These are phyloP conservation scores for Drosophila tripunctata DNA, from an alignment of 2,888 invertebrate species.

Conservation along the genomic window DNA sequence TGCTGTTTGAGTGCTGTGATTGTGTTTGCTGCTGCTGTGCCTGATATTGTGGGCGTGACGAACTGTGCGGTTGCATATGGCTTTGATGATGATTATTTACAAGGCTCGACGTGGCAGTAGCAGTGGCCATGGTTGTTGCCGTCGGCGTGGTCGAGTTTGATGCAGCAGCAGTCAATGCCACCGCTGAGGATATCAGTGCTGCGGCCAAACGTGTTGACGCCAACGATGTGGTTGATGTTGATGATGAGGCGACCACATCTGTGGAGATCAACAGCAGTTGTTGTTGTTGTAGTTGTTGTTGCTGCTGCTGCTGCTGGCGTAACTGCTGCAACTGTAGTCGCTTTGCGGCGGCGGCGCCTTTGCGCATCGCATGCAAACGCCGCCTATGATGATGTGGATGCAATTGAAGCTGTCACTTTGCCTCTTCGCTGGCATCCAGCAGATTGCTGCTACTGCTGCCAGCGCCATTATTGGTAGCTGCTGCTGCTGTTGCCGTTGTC, in stretches of 20 bases:
- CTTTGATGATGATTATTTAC: constrained; percentile 81
- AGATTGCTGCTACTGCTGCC: constrained; percentile 69
- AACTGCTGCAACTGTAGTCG: constrained; percentile 69
- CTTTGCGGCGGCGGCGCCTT: constrained; percentile 68
- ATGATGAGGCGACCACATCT: constrained; percentile 54
- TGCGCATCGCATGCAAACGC: constrained; percentile 78
- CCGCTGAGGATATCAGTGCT: constrained; percentile 70
- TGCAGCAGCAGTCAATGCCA: constrained; percentile 65
- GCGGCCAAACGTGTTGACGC: constrained; percentile 74
- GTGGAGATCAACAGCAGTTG: constrained; percentile 60
- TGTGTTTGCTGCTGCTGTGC: constrained; percentile 43
- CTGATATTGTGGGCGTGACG: constrained; percentile 31
- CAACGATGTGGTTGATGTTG: constrained; percentile 48
- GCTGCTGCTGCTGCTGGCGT: constrained; percentile 60
- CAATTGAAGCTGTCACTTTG: constrained; percentile 83
- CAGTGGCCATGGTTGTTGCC: no score
- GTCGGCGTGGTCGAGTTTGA: constrained; percentile 58
- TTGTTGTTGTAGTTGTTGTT: constrained; percentile 54
- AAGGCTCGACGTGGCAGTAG: constrained; percentile 66
- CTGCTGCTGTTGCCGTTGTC: constrained; percentile 43
- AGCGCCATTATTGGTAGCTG: constrained; percentile 50
- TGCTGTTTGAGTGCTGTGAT: constrained; percentile 52
- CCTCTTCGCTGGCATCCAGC: constrained; percentile 79
- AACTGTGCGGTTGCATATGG: constrained; percentile 65
- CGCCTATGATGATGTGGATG: constrained; percentile 81